phyloP scores from a whole-genome alignment of 2,113 vertebrate species.

The Lophotis ruficrista region DNA sequence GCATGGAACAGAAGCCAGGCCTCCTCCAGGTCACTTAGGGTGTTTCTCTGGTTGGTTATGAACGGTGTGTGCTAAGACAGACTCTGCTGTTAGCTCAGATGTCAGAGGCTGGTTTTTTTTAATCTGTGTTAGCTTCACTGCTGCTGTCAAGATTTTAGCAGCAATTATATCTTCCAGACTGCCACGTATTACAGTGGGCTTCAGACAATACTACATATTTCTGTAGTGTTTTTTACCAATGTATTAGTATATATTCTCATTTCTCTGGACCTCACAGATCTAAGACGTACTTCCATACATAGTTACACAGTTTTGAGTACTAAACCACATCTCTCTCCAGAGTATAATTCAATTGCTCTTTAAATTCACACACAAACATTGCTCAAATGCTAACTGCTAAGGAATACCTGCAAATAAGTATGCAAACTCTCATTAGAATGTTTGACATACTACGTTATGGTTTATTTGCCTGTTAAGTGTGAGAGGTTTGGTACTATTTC shows the following conservation, averaged over 20 bases:
- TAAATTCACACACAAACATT: not conserved
- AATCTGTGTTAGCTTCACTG: not conserved
- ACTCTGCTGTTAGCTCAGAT: not conserved
- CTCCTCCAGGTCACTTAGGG: not conserved
- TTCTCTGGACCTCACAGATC: not conserved
- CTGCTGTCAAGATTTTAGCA: not conserved
- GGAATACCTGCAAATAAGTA: not conserved
- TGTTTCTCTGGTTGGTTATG: not conserved
- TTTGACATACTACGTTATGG: not conserved
- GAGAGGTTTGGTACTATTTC: not conserved
- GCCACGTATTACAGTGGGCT: not conserved
- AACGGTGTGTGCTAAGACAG: not conserved
- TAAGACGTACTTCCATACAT: not conserved
- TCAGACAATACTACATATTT: not conserved
- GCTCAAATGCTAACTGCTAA: not conserved
- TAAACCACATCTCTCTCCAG: not conserved
- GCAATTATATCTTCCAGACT: not conserved
- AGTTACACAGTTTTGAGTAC: not conserved
- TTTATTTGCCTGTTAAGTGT: not conserved
- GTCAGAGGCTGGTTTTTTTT: not conserved
- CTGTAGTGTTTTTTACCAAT: not conserved
- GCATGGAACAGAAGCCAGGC: not conserved
- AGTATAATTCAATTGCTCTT: not conserved
- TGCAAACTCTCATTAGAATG: not conserved
- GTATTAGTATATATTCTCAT: not conserved